Base-by-base conservation (phyloP, 2,888 invertebrate species). In the Kryphioiulus occultus region DNA sequence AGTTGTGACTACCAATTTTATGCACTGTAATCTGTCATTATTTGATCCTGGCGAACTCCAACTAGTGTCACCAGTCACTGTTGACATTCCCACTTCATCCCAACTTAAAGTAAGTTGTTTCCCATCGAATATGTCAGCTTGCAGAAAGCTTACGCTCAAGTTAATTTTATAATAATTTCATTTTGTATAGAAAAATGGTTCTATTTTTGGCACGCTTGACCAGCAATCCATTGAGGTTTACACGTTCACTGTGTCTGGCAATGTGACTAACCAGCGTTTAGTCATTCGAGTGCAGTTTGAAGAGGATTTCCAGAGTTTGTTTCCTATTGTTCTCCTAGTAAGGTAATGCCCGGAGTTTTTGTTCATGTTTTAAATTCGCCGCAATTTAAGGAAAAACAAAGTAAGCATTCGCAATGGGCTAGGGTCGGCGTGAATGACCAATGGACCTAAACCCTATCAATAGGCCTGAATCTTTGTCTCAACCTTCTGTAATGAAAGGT, bases 391-490 rank as follows among this genome's bases (percentile, higher is more conserved):
- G n/a, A 53, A 53, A n/a, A 53, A 19, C 19, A 9, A 53, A 26
- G 68, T n/a, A 68, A 26, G n/a, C 35, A 35, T 35, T 35, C 7
- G 0, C 35, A 7, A 35, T 35, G n/a, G 53, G 35, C 35, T 35
- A n/a, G 12, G 5, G 68, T 68, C 30, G 30, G 26, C 12, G 15
- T 89, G 68, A 10, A 26, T 26, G n/a, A 26, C 68, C 26, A 26
- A 68, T 12, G 30, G 22, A 85, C 19, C 68, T 22, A 1, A 53
- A 68, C 10, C 30, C 42, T 86, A 17, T 35, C 59, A n/a, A 87
- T 88, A 89, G 87, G 90, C 90, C 90, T 88, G 89, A 88, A 90
- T 89, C 89, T 90, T 90, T 90, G 90, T 88, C 90, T 90, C 90
- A 90, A 90, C 90, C 89, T 90, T 88, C 83, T 88, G 87, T 47